These are phyloP conservation scores for Hyposoter didymator DNA, from an alignment of 2,888 invertebrate genomes.

Conservation along the genomic window DNA sequence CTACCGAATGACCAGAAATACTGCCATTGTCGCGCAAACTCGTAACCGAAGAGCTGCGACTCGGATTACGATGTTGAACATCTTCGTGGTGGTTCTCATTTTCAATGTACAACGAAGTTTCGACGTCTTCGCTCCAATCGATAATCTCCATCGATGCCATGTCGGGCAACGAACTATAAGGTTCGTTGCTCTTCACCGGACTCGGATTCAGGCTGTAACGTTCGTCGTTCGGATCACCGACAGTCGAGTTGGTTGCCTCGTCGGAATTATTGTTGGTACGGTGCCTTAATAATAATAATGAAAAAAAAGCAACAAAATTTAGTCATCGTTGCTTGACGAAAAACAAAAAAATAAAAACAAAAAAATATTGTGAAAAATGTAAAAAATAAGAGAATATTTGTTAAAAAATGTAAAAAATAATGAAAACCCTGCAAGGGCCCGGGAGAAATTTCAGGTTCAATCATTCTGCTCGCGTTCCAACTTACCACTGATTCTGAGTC, in stretches of 20 bases:
- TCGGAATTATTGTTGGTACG: constrained; percentile 72
- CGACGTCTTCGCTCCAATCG: constrained; percentile 88
- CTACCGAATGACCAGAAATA: constrained; percentile 65
- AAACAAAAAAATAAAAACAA: too few species aligned
- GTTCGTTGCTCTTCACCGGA: constrained; percentile 73
- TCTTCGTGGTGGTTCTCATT: constrained; percentile 81
- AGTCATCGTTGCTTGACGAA: not conserved
- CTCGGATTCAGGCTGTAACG: constrained; percentile 70
- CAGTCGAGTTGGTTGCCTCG: constrained; percentile 69
- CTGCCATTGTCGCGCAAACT: constrained; percentile 83
- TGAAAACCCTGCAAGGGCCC: too few species aligned
- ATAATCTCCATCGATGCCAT: constrained; percentile 54
- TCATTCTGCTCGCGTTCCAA: not conserved
- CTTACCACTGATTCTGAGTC: constrained; percentile 74
- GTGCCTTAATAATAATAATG: constrained; percentile 70
- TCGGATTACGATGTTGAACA: constrained; percentile 69
- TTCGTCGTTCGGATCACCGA: constrained; percentile 73
- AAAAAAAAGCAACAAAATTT: not conserved
- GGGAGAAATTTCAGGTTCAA: not conserved
- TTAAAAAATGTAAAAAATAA: too few species aligned
- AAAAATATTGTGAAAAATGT: not conserved
- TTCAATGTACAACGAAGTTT: constrained; percentile 85
- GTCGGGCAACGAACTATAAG: constrained; percentile 62
- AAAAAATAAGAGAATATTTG: too few species aligned
- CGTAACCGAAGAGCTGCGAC: constrained; percentile 86